Base-by-base conservation (phyloP, 2,113 vertebrate species). In the Oncorhynchus tshawytscha region DNA sequence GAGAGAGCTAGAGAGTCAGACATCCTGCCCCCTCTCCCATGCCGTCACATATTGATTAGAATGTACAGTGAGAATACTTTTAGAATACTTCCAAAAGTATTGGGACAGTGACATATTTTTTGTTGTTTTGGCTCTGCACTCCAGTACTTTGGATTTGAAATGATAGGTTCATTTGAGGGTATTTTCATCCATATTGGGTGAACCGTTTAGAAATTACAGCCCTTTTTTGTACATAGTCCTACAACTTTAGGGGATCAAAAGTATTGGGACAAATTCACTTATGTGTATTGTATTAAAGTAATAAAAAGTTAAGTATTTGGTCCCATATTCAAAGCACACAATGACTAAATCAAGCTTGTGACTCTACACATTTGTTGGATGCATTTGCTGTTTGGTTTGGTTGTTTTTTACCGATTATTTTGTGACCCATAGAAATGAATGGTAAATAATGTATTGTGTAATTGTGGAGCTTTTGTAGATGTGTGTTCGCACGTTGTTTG, bases 61-160 rank as follows among this genome's bases (percentile, higher is more conserved):
- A 45, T 45, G 39, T 9, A 82, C 81, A 79, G 71, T 84, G 83
- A 87, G 82, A n/a, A n/a, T n/a, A n/a, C n/a, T n/a, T n/a, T n/a
- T n/a, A n/a, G n/a, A n/a, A n/a, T n/a, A n/a, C n/a, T 49, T 73
- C 84, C 76, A 71, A 49, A 73, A 76, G 72, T n/a, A 45, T 45
- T 45, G 39, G 3, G 77, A 45, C 77, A 82, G 83, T 88, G 80
- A 71, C 80, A 77, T 79, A 89, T 90, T 81, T 75, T 72, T 91
- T 81, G 82, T 11, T 72, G 78, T 75, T 84, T 75, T 73, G 73
- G 81, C 71, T 45, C 39, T 45, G 39, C 2, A 45, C 39, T 45
- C 39, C 2, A 45, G 39, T 11, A 45, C 39, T 9, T 45, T 45
- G 39, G 2, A 45, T 45, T 45, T 45, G 39, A 45, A 45, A 45